Evolutionary conservation across 2,888 invertebrate species (phyloP).

Genomic region (Pollenia angustigena): DNA sequence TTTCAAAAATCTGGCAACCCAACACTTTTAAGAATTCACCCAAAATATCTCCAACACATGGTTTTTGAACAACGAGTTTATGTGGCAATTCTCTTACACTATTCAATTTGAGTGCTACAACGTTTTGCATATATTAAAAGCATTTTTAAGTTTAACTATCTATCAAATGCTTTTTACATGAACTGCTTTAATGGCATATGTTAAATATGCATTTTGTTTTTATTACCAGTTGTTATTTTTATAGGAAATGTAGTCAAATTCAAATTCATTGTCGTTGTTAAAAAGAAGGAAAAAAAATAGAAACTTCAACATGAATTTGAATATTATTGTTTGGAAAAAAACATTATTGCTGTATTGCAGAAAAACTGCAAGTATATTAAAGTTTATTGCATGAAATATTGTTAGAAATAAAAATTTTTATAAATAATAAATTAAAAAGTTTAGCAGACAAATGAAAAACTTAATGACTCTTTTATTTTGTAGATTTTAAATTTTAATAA

Average conservation of each 20-base stretch:
- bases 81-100: background rate
- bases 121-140: slow-evolving; percentile 52
- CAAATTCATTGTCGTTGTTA: slow-evolving; percentile 22
- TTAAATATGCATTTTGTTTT: slow-evolving; percentile 11
- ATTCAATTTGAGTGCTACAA: background rate
- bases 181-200: slow-evolving; percentile 42
- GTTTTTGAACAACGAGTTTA: background rate
- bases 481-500: background rate
- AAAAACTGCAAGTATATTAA: slow-evolving; percentile 23
- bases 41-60: background rate
- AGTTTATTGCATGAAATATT: slow-evolving; percentile 26
- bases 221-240: background rate
- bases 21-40: background rate
- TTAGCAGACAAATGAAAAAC: background rate
- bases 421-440: background rate
- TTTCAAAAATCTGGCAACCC: too few relatives aligned
- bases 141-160: slow-evolving; percentile 46
- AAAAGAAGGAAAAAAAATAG: background rate
- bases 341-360: background rate
- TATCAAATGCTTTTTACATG: slow-evolving; percentile 42
- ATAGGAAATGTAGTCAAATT: slow-evolving; percentile 14
- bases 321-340: slow-evolving; percentile 21
- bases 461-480: background rate
- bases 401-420: background rate
- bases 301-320: slow-evolving; percentile 19